phyloP scores from a whole-genome alignment of 1,140 invertebrate genomes.

The Bombus ignitus region DNA sequence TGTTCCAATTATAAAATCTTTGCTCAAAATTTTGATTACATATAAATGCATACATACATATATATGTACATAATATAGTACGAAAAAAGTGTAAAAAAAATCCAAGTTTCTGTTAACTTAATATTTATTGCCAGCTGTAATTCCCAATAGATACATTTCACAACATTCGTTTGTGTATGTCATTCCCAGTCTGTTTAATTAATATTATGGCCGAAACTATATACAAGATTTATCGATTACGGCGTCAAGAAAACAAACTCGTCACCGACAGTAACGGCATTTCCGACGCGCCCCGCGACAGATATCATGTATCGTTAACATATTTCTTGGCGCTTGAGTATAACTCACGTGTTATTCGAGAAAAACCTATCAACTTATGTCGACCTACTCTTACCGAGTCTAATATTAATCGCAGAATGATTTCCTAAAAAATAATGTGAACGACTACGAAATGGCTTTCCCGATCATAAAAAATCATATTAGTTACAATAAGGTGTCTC shows the following conservation, averaged over 20 bases:
- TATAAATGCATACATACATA: not conserved
- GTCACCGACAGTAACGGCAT: constrained; percentile 33
- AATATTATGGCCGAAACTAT: constrained; percentile 34
- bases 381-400: not conserved
- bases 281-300: constrained; percentile 21
- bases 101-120: constrained; percentile 14
- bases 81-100: not conserved
- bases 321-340: constrained; percentile 47
- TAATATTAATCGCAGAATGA: not conserved
- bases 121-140: not conserved
- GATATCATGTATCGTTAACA: constrained; percentile 38
- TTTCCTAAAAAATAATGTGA: not conserved
- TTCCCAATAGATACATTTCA: not conserved
- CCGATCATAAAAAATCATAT: not conserved
- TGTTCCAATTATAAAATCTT: not conserved
- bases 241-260: constrained; percentile 56
- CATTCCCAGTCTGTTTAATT: constrained; percentile 24
- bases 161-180: not conserved
- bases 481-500: not conserved
- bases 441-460: no score
- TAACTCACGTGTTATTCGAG: constrained; percentile 51
- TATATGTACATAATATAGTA: not conserved
- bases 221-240: constrained; percentile 59
- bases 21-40: not conserved
- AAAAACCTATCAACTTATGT: constrained; percentile 32